Percentiles rank a stretch among this genome's conserved stretches.
phyloP scores from a whole-genome alignment of 2,888 invertebrate species.

The Lymantria monacha region DNA sequence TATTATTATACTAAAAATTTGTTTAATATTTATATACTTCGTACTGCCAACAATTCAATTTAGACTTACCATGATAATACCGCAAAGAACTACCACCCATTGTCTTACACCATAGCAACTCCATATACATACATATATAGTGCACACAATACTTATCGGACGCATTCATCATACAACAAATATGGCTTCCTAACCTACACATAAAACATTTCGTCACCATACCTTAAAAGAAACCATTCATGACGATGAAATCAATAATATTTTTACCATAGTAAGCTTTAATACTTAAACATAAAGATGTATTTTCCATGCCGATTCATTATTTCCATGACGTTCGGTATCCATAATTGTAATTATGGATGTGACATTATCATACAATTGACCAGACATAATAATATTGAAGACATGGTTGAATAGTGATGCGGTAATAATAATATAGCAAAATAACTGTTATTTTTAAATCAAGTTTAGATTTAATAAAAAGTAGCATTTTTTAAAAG shows the following conservation, averaged over 20 bases:
- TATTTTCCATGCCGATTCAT: conserved; percentile 16
- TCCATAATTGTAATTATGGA: conserved; percentile 70
- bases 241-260: conserved; percentile 22
- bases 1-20: too few relatives aligned
- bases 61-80: not conserved
- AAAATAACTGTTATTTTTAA: not conserved
- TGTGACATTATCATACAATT: conserved; percentile 76
- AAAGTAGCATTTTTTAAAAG: too few relatives aligned
- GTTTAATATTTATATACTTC: not conserved
- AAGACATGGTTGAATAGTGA: conserved; percentile 31
- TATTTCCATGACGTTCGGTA: conserved; percentile 55
- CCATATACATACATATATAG: conserved; percentile 25
- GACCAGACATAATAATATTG: conserved; percentile 42
- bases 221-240: conserved; percentile 26
- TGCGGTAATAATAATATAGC: conserved; percentile 17
- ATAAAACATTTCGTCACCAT: conserved; percentile 25
- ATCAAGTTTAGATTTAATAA: too few relatives aligned
- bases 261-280: conserved; percentile 15
- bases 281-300: conserved; percentile 21
- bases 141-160: conserved; percentile 28
- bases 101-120: conserved; percentile 6
- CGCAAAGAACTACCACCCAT: conserved; percentile 8
- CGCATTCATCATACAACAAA: conserved; percentile 27
- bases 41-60: not conserved
- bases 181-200: conserved; percentile 23